Percentiles rank a stretch among this genome's conserved stretches.
Evolutionary conservation across 2,797 vertebrate species (phyloP).

Genomic region (Masticophis lateralis): DNA sequence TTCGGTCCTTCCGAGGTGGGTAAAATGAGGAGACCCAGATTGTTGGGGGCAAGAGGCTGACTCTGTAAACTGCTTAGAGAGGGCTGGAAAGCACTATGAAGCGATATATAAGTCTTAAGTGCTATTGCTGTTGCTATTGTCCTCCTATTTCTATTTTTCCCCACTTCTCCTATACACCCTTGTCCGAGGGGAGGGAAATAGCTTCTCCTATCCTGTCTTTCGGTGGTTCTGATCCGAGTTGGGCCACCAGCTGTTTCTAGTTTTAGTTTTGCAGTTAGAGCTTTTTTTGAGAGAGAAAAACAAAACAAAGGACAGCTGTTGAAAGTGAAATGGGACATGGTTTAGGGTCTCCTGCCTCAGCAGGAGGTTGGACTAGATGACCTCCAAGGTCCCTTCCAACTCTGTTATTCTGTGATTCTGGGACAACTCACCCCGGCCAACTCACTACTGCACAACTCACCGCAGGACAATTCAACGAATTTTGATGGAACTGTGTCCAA

Average conservation of each 20-base stretch:
- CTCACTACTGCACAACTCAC: neutral
- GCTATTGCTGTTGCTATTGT: neutral
- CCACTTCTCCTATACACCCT: neutral
- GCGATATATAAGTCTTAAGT: too few relatives aligned
- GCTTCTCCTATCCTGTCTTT: neutral
- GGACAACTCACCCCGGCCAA: neutral
- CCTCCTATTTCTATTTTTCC: neutral
- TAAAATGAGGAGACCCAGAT: too few relatives aligned
- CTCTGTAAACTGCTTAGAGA: too few relatives aligned
- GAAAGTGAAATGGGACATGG: neutral
- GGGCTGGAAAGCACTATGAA: too few relatives aligned
- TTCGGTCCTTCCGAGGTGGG: too few relatives aligned
- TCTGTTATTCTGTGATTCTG: too few relatives aligned
- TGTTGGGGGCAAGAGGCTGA: too few relatives aligned
- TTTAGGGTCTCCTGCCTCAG: too few relatives aligned
- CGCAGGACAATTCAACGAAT: neutral
- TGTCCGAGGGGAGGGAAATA: neutral
- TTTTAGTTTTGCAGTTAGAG: neutral
- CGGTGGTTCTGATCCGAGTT: neutral
- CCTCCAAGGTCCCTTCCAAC: too few relatives aligned
- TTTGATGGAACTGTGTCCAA: neutral
- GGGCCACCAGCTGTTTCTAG: neutral
- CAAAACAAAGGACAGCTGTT: neutral
- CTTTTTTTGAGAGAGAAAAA: neutral
- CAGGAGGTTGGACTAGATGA: too few relatives aligned